Conservation (phyloP, 2,888 invertebrate genomes). For the Cephalotes varians region DNA sequence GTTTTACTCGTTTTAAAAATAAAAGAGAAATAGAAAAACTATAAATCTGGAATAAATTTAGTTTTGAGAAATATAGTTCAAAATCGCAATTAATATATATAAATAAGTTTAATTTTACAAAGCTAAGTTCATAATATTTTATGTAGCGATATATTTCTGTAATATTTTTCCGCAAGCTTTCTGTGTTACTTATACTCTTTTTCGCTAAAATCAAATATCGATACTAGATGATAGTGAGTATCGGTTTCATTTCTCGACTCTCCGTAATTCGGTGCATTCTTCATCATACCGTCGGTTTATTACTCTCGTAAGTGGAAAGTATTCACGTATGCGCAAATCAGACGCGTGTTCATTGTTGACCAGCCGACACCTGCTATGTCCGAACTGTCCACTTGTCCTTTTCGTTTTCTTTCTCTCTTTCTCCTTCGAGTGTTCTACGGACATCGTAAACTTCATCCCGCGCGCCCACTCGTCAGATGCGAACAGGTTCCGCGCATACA, state of each 20-base stretch:
- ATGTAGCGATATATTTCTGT: not conserved
- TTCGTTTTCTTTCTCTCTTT: slow-evolving; percentile 54
- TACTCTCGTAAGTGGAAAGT: slow-evolving; percentile 34
- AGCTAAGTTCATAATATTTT: not conserved
- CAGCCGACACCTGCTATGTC: slow-evolving; percentile 65
- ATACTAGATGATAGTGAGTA: too few relatives aligned
- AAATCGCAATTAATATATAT: too few relatives aligned
- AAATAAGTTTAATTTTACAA: slow-evolving; percentile 17
- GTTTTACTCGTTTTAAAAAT: not conserved
- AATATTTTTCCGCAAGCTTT: not conserved
- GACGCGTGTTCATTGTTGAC: slow-evolving; percentile 67
- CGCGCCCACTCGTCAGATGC: slow-evolving; percentile 68
- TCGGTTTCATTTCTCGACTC: not conserved
- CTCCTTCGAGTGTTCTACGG: slow-evolving; percentile 57
- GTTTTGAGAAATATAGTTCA: not conserved
- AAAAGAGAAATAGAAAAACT: not conserved
- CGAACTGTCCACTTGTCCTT: slow-evolving; percentile 56
- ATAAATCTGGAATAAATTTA: not conserved
- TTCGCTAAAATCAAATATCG: not conserved
- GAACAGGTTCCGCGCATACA: slow-evolving; percentile 65
- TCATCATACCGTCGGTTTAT: slow-evolving; percentile 27
- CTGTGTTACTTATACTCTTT: not conserved
- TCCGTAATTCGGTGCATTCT: slow-evolving; percentile 14
- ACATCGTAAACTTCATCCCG: slow-evolving; percentile 67
- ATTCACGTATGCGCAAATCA: slow-evolving; percentile 47